Conservation (phyloP, 2,888 invertebrate species). For the Drosophila koepferae region DNA sequence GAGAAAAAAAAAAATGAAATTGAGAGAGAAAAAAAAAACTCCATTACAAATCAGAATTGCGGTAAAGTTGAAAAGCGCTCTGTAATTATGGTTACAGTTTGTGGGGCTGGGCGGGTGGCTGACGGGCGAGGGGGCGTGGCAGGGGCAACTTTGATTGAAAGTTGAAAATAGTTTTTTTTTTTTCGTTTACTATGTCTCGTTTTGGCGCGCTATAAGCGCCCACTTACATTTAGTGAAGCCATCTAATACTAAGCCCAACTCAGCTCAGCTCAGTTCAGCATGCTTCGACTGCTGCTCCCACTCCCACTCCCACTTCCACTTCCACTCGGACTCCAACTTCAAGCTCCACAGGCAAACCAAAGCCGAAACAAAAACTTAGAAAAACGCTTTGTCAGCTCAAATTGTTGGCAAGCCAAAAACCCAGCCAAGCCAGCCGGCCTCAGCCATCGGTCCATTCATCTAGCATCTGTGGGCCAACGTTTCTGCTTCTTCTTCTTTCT, state of each 20-base stretch:
- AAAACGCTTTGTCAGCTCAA: slow-evolving; percentile 68
- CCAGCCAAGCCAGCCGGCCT: slow-evolving; percentile 1
- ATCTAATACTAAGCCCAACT: slow-evolving; percentile 61
- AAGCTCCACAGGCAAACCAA: slow-evolving; percentile 24
- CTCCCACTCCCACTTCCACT: neutral
- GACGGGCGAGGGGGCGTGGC: neutral
- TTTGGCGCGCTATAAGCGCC: slow-evolving; percentile 45
- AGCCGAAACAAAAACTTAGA: slow-evolving; percentile 29
- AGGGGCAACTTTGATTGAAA: slow-evolving; percentile 66
- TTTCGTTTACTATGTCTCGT: slow-evolving; percentile 11
- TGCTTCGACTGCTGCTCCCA: neutral
- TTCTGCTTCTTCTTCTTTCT: neutral
- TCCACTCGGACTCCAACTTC: neutral
- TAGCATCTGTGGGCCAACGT: slow-evolving; percentile 3
- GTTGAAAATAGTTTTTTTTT: slow-evolving; percentile 69
- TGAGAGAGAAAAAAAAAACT: slow-evolving; percentile 18
- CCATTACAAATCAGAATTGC: slow-evolving; percentile 76
- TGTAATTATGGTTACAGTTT: slow-evolving; percentile 64
- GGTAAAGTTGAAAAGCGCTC: slow-evolving; percentile 74
- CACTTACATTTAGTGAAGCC: slow-evolving; percentile 54
- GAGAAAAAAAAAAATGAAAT: slow-evolving; percentile 16
- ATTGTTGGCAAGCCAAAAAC: slow-evolving; percentile 19
- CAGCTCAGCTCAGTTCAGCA: slow-evolving; percentile 10
- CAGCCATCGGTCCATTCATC: slow-evolving; percentile 2
- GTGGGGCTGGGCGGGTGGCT: neutral